Conservation (phyloP, 1,140 invertebrate genomes). For the Panulirus ornatus region DNA sequence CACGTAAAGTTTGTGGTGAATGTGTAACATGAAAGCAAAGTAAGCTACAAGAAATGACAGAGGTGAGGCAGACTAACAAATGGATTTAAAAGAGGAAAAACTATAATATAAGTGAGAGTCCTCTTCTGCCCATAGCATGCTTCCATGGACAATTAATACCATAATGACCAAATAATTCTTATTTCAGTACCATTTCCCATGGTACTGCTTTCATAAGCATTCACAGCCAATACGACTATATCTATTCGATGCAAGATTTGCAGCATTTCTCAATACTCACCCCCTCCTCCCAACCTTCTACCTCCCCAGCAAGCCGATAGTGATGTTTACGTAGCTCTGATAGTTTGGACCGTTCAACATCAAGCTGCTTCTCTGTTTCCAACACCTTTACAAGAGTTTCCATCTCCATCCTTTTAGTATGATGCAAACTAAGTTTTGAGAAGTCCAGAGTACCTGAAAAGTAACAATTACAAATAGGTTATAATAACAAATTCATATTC, state of each 20-base stretch:
- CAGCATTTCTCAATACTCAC: conserved; percentile 29
- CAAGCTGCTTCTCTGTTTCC: conserved; percentile 93
- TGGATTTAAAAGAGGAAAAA: background rate
- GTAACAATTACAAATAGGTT: conserved; percentile 75
- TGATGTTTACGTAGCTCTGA: conserved; percentile 93
- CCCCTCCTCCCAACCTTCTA: conserved; percentile 80
- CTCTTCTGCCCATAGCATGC: background rate
- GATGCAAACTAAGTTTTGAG: conserved; percentile 91
- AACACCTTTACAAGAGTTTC: conserved; percentile 94
- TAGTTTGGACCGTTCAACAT: conserved; percentile 90
- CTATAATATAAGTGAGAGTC: background rate
- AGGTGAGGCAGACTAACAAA: too few relatives aligned
- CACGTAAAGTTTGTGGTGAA: too few relatives aligned
- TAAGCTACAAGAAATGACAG: too few relatives aligned
- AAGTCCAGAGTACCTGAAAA: conserved; percentile 91
- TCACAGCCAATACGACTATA: background rate
- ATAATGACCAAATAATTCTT: background rate
- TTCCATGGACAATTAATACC: background rate
- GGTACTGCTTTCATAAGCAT: background rate
- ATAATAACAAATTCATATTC: too few relatives aligned
- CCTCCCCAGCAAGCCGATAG: conserved; percentile 90
- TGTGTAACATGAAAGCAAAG: too few relatives aligned
- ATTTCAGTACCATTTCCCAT: background rate
- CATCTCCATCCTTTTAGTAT: conserved; percentile 97
- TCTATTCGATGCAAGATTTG: background rate